phyloP scores from a whole-genome alignment of 2,797 vertebrate genomes.

The Hirundo rustica region DNA sequence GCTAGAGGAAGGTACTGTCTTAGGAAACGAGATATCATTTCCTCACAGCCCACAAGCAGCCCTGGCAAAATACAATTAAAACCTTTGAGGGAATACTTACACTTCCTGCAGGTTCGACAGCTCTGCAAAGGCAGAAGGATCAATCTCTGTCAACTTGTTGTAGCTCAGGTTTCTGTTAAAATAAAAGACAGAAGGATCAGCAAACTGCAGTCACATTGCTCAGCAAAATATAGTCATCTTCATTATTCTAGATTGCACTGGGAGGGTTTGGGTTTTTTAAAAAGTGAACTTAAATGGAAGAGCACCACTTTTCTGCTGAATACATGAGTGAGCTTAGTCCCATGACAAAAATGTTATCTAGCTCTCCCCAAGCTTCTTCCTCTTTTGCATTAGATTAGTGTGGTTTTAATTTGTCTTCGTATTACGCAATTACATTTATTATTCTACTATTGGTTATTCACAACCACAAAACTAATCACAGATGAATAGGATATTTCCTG shows the following conservation, averaged over 20 bases:
- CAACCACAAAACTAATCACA: constrained; percentile 49
- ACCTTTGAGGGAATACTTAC: constrained; percentile 82
- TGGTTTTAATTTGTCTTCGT: constrained; percentile 50
- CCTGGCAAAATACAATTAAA: constrained; percentile 26
- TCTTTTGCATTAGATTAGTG: not conserved
- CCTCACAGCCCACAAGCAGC: not conserved
- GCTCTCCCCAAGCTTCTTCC: not conserved
- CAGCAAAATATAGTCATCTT: constrained; percentile 33
- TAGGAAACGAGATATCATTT: constrained; percentile 3
- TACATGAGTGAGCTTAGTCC: not conserved
- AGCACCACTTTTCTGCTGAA: not conserved
- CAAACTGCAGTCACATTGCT: constrained; percentile 20
- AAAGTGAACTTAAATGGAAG: not conserved
- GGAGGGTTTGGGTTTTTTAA: not conserved
- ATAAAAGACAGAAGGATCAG: constrained; percentile 64
- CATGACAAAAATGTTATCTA: not conserved
- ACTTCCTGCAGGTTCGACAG: constrained; percentile 89
- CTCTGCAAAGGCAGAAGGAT: constrained; percentile 82
- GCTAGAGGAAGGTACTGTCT: not conserved
- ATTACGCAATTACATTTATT: constrained; percentile 43
- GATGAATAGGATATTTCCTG: constrained; percentile 43
- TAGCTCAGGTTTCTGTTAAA: constrained; percentile 91
- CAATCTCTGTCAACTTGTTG: constrained; percentile 88
- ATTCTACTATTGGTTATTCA: constrained; percentile 46
- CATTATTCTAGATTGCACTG: constrained; percentile 30